Conservation (phyloP, 2,113 vertebrate genomes). For the Choloepus hoffmanni region DNA sequence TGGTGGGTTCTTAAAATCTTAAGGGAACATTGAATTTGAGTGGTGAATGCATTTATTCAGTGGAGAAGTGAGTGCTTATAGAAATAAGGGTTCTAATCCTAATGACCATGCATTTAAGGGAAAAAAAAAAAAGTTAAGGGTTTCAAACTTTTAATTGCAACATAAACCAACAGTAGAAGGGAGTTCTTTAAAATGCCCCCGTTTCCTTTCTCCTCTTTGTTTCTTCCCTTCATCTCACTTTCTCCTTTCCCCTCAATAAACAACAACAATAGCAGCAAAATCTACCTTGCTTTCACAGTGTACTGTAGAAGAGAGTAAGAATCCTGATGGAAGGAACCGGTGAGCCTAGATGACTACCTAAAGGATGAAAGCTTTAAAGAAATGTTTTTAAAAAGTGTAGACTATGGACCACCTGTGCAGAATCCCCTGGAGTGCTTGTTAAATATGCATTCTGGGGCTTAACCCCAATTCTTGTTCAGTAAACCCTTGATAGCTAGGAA, state of each 20-base stretch:
- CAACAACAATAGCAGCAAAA: background rate
- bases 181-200: background rate
- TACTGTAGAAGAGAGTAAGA: background rate
- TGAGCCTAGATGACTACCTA: background rate
- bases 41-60: constrained; percentile 40
- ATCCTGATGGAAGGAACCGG: background rate
- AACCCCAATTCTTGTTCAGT: background rate
- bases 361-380: background rate
- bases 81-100: constrained; percentile 2
- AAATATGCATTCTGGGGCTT: background rate
- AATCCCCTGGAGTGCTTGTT: background rate
- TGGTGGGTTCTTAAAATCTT: constrained; percentile 45
- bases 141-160: constrained; percentile 11
- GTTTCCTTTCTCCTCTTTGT: background rate
- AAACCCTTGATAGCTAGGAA: background rate
- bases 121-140: background rate
- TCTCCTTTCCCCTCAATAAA: background rate
- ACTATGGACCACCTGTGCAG: background rate
- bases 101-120: background rate
- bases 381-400: background rate
- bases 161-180: background rate
- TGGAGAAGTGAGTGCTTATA: background rate
- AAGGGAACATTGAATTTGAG: constrained; percentile 5
- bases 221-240: background rate
- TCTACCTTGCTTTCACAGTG: background rate